Evolutionary conservation across 2,888 invertebrate species (phyloP).

Genomic region (Nomada flava): DNA sequence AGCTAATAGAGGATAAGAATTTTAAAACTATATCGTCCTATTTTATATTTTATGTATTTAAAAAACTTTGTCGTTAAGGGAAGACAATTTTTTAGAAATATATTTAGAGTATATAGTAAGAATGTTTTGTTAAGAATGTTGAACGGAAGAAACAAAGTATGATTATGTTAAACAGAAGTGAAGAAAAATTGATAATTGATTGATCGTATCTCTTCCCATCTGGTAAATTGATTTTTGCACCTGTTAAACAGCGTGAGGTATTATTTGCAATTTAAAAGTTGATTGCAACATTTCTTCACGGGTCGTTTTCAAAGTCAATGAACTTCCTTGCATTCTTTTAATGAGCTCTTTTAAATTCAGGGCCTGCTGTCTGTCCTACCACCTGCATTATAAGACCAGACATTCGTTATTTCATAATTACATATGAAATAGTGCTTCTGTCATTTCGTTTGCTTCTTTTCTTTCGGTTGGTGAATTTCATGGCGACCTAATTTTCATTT

Average conservation of each 20-base stretch:
- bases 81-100: too few relatives aligned
- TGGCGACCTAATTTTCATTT: slow-evolving; percentile 18
- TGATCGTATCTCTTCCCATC: not conserved
- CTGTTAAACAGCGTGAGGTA: not conserved
- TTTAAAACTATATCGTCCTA: too few relatives aligned
- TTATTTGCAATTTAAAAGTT: not conserved
- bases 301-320: slow-evolving; percentile 7
- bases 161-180: not conserved
- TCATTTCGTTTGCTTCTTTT: not conserved
- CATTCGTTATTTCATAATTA: slow-evolving; percentile 33
- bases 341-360: slow-evolving; percentile 39
- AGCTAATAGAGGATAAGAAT: too few relatives aligned
- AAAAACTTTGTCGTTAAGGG: too few relatives aligned
- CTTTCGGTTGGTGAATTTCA: slow-evolving; percentile 3
- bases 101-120: too few relatives aligned
- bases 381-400: slow-evolving; percentile 23
- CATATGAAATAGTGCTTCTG: slow-evolving; percentile 13
- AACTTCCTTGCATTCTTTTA: slow-evolving; percentile 34
- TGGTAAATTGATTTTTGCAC: slow-evolving; percentile 21
- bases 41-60: too few relatives aligned
- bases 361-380: slow-evolving; percentile 14
- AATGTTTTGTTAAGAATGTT: too few relatives aligned
- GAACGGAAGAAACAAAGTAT: too few relatives aligned
- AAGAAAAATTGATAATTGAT: slow-evolving; percentile 18
- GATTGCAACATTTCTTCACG: not conserved